phyloP scores from a whole-genome alignment of 2,113 vertebrate genomes.

The Hemicordylus capensis region DNA sequence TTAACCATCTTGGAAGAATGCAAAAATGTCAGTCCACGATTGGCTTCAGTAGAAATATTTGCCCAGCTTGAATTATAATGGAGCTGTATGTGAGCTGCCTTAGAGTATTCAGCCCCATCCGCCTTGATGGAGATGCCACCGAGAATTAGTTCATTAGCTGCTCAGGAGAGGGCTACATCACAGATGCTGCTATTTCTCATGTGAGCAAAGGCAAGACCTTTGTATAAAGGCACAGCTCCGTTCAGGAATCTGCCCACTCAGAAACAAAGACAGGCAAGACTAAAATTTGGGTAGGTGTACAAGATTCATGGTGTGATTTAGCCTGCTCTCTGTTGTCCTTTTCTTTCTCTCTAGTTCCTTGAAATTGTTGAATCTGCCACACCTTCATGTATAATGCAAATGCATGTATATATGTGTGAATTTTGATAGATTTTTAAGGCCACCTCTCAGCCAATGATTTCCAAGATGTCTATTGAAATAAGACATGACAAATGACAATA shows the following conservation, averaged over 20 bases:
- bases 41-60: background rate
- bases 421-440: no score
- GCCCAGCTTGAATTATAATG: background rate
- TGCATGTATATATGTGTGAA: no score
- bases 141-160: slow-evolving; percentile 19
- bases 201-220: background rate
- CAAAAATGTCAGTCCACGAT: background rate
- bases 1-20: background rate
- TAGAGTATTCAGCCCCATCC: background rate
- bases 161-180: background rate
- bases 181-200: background rate
- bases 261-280: background rate
- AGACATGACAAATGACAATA: no score
- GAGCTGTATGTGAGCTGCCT: background rate
- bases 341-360: background rate
- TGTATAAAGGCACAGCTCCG: background rate
- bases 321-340: background rate
- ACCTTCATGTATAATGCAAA: background rate
- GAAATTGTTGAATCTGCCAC: background rate
- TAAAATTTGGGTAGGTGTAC: background rate
- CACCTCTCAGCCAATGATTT: no score
- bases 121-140: background rate
- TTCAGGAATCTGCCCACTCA: background rate
- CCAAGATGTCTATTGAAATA: no score
- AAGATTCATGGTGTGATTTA: background rate